Base-by-base conservation (phyloP, 2,888 invertebrate species). In the Patella depressa region DNA sequence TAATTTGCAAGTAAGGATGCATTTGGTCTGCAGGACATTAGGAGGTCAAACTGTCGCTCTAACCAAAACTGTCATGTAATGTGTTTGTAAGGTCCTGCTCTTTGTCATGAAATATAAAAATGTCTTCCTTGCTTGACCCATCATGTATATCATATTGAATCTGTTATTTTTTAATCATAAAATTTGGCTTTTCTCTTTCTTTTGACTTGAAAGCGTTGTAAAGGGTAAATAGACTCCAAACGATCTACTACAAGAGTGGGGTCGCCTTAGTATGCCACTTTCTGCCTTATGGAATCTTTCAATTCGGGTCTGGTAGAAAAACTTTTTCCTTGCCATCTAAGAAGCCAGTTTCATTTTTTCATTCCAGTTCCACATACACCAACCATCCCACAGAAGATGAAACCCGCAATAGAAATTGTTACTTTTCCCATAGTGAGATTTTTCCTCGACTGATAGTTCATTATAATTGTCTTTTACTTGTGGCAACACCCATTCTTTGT, bases 371-470 rank as follows among this genome's bases (percentile, higher is more conserved):
- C 77, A 19, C 79, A 45, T 54, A 74, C 59, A 53, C 83, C 82
- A 15, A 82, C 83, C 57, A 81, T 74, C 53, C 81, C 80, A 0
- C 84, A 79, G 54, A 5, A 75, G 72, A 71, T 82, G 84, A 1
- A 83, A 74, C 11, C 83, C 82, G 77, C 84, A 84, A 54, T 83
- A 85, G 74, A 85, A 84, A 69, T 82, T 84, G 29, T 81, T 53
- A 7, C 84, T 59, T 19, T 65, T 34, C 54, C 81, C 73, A 54
- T 69, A 77, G 34, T 73, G 45, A 1, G 17, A 2, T 73, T 83
- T 77, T 54, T 82, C 81, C 70, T 72, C 78, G 11, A 29, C 3
- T 7, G 78, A 76, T 54, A 83, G 57, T 24, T 76, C 73, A 65
- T 78, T 72, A 78, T 75, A 85, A 34, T 80, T 72, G 29, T 57